phyloP scores from a whole-genome alignment of 2,888 invertebrate species.

The Pollenia labialis region DNA sequence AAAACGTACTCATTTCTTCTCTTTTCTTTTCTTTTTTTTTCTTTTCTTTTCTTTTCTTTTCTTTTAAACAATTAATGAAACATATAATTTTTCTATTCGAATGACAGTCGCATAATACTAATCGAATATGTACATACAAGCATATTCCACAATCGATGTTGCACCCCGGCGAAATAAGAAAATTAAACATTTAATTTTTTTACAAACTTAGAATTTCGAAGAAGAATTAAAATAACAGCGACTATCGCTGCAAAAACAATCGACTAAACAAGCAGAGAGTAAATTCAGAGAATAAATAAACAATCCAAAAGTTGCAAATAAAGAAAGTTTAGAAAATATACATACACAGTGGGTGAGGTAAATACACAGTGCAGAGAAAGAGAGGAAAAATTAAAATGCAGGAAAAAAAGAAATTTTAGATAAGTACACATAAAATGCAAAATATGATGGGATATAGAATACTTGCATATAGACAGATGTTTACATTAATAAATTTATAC shows the following conservation, averaged over 20 bases:
- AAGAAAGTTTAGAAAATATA: conserved; percentile 47
- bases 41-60: too few relatives aligned
- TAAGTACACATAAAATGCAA: conserved; percentile 14
- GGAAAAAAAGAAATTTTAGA: conserved; percentile 1
- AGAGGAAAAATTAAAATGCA: conserved; percentile 24
- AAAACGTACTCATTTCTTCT: too few relatives aligned
- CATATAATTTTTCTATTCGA: too few relatives aligned
- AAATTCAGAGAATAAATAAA: conserved; percentile 38
- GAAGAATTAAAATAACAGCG: neutral
- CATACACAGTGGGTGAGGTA: conserved; percentile 15
- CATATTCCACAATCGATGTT: too few relatives aligned
- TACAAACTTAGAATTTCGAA: neutral
- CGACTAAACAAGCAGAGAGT: conserved; percentile 27
- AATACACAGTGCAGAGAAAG: conserved; percentile 2
- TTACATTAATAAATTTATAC: neutral
- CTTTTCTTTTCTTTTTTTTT: too few relatives aligned
- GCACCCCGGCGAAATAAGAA: too few relatives aligned
- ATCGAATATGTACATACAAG: too few relatives aligned
- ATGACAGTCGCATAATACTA: too few relatives aligned
- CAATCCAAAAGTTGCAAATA: conserved; percentile 26
- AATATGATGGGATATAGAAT: conserved; percentile 5
- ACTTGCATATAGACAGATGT: neutral
- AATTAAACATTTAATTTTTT: neutral
- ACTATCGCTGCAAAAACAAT: conserved; percentile 34
- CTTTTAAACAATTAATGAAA: too few relatives aligned